Percentiles rank a stretch among this genome's conserved stretches.
phyloP scores from a whole-genome alignment of 2,797 vertebrate genomes.

The Sparidentex hasta region DNA sequence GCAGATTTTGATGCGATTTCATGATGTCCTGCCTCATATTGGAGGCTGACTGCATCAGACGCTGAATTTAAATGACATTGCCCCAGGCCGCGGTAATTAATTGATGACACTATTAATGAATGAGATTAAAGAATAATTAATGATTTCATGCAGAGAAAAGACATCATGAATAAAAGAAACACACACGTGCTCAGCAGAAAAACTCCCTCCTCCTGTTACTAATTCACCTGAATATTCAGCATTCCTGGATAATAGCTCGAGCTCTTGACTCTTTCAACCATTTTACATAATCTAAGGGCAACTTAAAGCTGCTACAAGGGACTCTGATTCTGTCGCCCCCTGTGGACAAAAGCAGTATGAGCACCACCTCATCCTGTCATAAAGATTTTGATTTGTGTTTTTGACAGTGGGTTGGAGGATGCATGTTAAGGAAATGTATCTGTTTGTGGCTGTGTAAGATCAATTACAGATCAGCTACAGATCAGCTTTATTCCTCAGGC shows the following conservation, averaged over 20 bases:
- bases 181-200: constrained; percentile 33
- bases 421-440: too few relatives aligned
- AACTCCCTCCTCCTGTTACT: constrained; percentile 11
- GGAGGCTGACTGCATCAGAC: constrained; percentile 57
- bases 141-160: constrained; percentile 65
- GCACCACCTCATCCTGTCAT: too few relatives aligned
- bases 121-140: constrained; percentile 77
- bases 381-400: too few relatives aligned
- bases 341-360: neutral
- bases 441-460: too few relatives aligned
- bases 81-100: constrained; percentile 68
- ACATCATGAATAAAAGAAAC: constrained; percentile 48
- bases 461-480: too few relatives aligned
- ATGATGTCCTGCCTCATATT: constrained; percentile 34
- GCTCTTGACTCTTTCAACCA: neutral
- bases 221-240: constrained; percentile 24
- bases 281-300: neutral
- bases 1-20: constrained; percentile 28
- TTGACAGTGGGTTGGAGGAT: too few relatives aligned
- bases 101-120: constrained; percentile 76
- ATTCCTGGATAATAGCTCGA: neutral
- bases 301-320: neutral
- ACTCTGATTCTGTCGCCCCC: too few relatives aligned
- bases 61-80: constrained; percentile 59
- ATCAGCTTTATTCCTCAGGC: too few relatives aligned